Evolutionary conservation across 1,140 invertebrate species (phyloP), one percentile per base, ranked within the genome.

Genomic region (Pectinophora gossypiella): DNA sequence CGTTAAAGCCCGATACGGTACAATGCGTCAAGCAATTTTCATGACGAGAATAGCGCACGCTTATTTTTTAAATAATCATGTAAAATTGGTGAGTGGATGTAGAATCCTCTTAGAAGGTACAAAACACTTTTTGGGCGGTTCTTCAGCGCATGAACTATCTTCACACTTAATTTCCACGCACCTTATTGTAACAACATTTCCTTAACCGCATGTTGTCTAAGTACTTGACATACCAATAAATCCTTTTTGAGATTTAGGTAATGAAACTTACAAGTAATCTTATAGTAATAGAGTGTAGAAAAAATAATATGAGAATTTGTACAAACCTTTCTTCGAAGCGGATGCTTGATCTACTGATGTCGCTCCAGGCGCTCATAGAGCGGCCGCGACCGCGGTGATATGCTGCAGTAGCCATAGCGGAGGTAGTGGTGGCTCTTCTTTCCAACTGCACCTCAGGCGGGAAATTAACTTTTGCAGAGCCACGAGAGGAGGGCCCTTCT

Each of bases 351-450:
- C 93, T 89, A 59, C 93, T 95, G 70, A 95, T 91, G 69, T 95
- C 94, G 72, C 93, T 94, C 94, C 94, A 95, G 2, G 93, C 94
- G 68, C 94, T 95, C 94, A 95, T 94, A 54, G 93, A 94, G 68
- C 71, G 92, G 88, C 52, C 93, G 68, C 70, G 92, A 77, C 60
- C 90, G 64, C 59, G 79, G 78, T 80, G 65, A 83, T 87, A 74
- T 76, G 66, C 86, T 58, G 90, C 90, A 56, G 91, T 88, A 32
- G 90, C 82, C 58, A 89, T 89, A 54, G 90, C 88, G 20, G 90
- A 85, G 5, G 68, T 61, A 57, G 89, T 89, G 45, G 92, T 90
- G 12, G 91, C 85, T 55, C 91, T 78, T 40, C 92, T 84, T 46
- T 90, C 90, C 20, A 89, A 76, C 32, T 90, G 86, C 46, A 91